Evolutionary conservation across 2,797 vertebrate genomes (phyloP).

Genomic region (Fringilla coelebs): DNA sequence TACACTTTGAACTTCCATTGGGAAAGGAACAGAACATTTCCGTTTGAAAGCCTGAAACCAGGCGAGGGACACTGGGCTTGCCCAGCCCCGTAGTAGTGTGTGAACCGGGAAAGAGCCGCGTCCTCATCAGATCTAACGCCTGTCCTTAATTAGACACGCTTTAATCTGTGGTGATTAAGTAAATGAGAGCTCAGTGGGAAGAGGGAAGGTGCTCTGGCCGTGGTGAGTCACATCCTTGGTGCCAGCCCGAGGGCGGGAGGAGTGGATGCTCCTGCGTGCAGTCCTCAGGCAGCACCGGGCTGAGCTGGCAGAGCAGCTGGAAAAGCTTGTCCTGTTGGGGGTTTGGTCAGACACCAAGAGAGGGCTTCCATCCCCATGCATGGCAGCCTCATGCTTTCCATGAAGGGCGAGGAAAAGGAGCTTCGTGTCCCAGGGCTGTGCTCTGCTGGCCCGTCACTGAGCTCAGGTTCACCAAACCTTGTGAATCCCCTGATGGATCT

Average conservation of each 20-base stretch:
- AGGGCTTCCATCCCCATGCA: background rate
- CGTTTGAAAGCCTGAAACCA: background rate
- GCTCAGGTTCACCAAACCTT: background rate
- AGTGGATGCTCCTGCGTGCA: background rate
- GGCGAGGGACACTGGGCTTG: background rate
- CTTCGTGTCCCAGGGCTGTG: background rate
- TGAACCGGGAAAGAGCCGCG: background rate
- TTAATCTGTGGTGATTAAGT: conserved; percentile 12
- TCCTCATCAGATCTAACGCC: background rate
- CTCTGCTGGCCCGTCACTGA: background rate
- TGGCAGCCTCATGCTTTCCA: background rate
- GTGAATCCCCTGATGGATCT: background rate
- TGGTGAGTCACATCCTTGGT: background rate
- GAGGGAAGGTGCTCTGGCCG: background rate
- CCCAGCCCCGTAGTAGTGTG: background rate
- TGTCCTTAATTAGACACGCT: background rate
- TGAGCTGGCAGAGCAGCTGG: background rate
- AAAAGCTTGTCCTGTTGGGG: background rate
- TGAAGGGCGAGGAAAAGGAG: background rate
- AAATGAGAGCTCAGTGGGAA: conserved; percentile 12
- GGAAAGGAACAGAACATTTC: background rate
- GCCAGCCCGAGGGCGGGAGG: background rate
- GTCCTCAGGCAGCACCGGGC: background rate
- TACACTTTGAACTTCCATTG: background rate
- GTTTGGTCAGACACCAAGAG: background rate